phyloP scores from a whole-genome alignment of 2,113 vertebrate species.

The Prietella phreatophila region DNA sequence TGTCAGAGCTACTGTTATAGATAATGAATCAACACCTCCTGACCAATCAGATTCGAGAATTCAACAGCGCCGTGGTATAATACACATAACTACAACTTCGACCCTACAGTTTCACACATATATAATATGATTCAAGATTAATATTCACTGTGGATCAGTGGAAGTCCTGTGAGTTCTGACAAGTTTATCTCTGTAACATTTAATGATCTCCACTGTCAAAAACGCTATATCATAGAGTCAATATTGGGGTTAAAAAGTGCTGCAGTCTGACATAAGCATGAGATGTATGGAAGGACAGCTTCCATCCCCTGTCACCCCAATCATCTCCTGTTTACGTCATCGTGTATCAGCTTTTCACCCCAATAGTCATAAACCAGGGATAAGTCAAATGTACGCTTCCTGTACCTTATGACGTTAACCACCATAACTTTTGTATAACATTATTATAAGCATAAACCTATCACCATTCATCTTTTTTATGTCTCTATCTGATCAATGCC shows the following conservation, averaged over 20 bases:
- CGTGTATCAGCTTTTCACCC: not conserved
- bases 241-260: too few species aligned
- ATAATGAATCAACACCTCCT: not conserved
- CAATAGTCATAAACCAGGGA: not conserved
- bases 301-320: too few species aligned
- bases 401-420: not conserved
- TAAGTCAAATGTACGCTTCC: not conserved
- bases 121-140: not conserved
- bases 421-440: not conserved
- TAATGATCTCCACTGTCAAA: too few species aligned
- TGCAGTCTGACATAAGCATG: too few species aligned
- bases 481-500: not conserved
- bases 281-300: too few species aligned
- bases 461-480: constrained; percentile 8
- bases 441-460: not conserved
- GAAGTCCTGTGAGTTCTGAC: not conserved
- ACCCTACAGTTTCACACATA: not conserved
- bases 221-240: too few species aligned
- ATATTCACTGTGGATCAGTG: not conserved
- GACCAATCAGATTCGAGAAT: not conserved
- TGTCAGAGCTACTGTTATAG: not conserved
- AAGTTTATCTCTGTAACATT: too few species aligned
- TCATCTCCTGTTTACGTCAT: not conserved
- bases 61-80: not conserved
- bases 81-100: not conserved